Evolutionary conservation across 1,140 invertebrate genomes (phyloP).

Genomic region (Scaptomyza pallida): DNA sequence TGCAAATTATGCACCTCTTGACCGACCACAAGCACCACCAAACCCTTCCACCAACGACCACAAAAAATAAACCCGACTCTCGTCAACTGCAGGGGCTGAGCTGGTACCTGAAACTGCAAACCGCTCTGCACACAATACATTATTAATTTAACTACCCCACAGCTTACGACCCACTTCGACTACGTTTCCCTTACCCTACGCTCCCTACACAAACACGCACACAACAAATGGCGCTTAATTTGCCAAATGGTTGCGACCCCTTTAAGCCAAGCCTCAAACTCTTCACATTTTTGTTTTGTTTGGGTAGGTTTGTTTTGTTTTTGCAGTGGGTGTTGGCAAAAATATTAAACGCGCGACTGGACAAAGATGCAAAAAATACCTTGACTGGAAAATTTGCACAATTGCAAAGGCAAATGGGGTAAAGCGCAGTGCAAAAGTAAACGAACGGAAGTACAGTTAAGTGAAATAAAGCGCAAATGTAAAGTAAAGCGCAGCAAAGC

Average conservation of each 20-base stretch:
- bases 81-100: constrained; percentile 7
- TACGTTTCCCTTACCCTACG: too few relatives aligned
- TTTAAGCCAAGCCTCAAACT: constrained; percentile 3
- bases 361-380: constrained; percentile 76
- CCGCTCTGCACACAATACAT: constrained; percentile 77
- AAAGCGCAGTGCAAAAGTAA: constrained; percentile 15
- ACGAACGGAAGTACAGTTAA: constrained; percentile 13
- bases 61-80: constrained; percentile 37
- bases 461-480: constrained; percentile 7
- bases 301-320: constrained; percentile 55
- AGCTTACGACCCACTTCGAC: background rate
- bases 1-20: constrained; percentile 63
- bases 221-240: constrained; percentile 79
- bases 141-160: constrained; percentile 67
- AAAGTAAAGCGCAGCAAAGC: constrained; percentile 15
- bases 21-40: constrained; percentile 49
- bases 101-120: constrained; percentile 62
- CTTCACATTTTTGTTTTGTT: constrained; percentile 10
- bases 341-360: constrained; percentile 66
- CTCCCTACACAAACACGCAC: constrained; percentile 44
- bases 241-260: constrained; percentile 67
- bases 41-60: constrained; percentile 22
- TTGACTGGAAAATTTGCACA: constrained; percentile 67
- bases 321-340: constrained; percentile 43
- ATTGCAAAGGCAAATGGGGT: constrained; percentile 57